phyloP scores from a whole-genome alignment of 2,797 vertebrate genomes.

The Phaenicophaeus curvirostris region DNA sequence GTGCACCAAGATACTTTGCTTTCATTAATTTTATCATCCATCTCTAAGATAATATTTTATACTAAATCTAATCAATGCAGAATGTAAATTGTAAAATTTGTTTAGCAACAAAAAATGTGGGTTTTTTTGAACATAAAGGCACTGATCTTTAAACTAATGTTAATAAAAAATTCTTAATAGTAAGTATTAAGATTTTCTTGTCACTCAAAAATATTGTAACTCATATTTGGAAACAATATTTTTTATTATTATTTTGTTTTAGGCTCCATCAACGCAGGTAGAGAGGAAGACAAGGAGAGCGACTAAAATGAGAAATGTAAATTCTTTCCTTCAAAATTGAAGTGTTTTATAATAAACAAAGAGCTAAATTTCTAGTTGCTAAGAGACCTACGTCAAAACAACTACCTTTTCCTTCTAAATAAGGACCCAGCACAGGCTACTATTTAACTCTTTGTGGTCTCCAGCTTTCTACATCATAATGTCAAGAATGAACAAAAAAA shows the following conservation, averaged over 20 bases:
- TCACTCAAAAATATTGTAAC: slow-evolving; percentile 30
- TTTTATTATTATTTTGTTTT: slow-evolving; percentile 23
- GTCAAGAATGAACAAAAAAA: not conserved
- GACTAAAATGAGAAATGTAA: slow-evolving; percentile 60
- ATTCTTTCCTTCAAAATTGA: slow-evolving; percentile 62
- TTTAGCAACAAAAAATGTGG: not conserved
- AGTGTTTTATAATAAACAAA: slow-evolving; percentile 74
- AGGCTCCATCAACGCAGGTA: not conserved
- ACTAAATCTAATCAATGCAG: not conserved
- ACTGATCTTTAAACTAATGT: slow-evolving; percentile 3
- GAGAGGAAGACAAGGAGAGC: slow-evolving; percentile 7
- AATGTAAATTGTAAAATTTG: not conserved
- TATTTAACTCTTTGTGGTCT: slow-evolving; percentile 74
- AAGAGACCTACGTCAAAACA: slow-evolving; percentile 76
- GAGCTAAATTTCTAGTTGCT: slow-evolving; percentile 77
- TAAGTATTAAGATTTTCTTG: slow-evolving; percentile 14
- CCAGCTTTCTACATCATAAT: not conserved
- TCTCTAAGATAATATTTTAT: not conserved
- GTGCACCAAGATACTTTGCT: not conserved
- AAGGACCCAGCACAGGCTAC: slow-evolving; percentile 47
- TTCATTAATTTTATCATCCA: not conserved
- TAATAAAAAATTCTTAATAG: not conserved
- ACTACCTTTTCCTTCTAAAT: slow-evolving; percentile 60
- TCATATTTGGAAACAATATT: slow-evolving; percentile 38
- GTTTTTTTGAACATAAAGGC: not conserved